A percentile compares a stretch with the other conserved stretches of the same genome.
Evolutionary conservation across 2,113 vertebrate species (phyloP).

Genomic region (Hippocampus guttulatus): DNA sequence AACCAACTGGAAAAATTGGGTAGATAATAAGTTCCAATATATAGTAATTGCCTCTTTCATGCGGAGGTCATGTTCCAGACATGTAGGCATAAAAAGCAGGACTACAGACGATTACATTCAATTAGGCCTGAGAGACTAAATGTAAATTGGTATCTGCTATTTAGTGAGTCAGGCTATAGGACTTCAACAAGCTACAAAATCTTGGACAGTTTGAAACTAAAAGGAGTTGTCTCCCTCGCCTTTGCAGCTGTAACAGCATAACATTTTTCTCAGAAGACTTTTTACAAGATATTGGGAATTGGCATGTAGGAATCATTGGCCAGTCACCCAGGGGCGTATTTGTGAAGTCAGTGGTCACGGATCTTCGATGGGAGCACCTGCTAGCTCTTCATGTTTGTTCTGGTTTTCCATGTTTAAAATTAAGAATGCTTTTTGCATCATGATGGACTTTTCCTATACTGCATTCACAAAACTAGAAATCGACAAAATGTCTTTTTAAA

Average conservation of each 20-base stretch:
- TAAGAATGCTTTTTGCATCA: not conserved
- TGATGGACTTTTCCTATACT: not conserved
- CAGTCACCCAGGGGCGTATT: not conserved
- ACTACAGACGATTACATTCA: too few relatives aligned
- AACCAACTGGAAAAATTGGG: too few relatives aligned
- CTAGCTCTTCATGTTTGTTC: not conserved
- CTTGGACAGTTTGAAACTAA: not conserved
- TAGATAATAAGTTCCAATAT: too few relatives aligned
- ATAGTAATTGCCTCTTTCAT: too few relatives aligned
- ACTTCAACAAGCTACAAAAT: not conserved
- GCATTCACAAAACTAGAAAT: not conserved
- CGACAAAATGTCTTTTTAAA: too few relatives aligned
- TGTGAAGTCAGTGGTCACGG: not conserved
- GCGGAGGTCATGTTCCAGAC: too few relatives aligned
- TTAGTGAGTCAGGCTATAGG: not conserved
- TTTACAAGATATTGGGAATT: not conserved
- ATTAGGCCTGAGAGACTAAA: too few relatives aligned
- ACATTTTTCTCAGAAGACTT: not conserved
- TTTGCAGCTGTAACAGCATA: not conserved
- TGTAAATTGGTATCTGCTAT: too few relatives aligned
- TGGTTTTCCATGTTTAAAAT: not conserved
- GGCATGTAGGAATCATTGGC: not conserved
- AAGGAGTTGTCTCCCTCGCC: not conserved
- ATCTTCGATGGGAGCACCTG: not conserved
- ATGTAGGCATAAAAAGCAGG: too few relatives aligned